Evolutionary conservation across 37 sponge, comb jelly and placozoan species (phyloP), one percentile per base, ranked within the genome.

Genomic region (Eunapius fragilis): DNA sequence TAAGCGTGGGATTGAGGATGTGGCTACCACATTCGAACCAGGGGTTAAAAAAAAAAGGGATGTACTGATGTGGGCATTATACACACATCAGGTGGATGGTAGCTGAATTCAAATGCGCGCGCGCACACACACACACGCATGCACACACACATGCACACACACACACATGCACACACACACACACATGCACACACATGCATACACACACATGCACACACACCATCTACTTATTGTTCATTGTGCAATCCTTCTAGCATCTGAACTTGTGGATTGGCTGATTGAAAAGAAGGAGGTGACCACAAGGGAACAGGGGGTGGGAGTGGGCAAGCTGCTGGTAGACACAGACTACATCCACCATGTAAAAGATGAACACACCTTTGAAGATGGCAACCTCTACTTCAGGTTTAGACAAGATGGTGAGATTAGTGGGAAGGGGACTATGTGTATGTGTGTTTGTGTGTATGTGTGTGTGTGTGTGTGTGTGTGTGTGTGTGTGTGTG

Each of bases 201-300:
- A 41, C 41, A 41, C 41, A 41, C 41, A 41, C 6, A 41, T 41
- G 41, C 41, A 41, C 41, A 3, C 3, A 41, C 6, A n/a, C n/a
- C n/a, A n/a, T 41, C 41, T 41, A 41, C 3, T 41, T 41, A 41
- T 41, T 41, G 41, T 41, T 3, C 41, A 41, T 6, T 6, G 6
- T 41, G 41, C 74, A 34, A 14, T 11, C 14, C 80, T 14, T 68
- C 24, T 47, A 88, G 90, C 90, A 5, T 92, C 95, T 81, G 96
- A 97, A 68, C 82, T 97, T 25, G 89, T 97, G 49, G 95, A 97
- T 71, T 95, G 96, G 95, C 37, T 97, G 73, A 41, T 97, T 22
- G 26, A 38, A 0, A 84, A 74, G 31, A 77, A 79, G 24, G 89
- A 87, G 83, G 97, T 91, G 25, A 48, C 37, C 19, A 80, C 45